These are phyloP conservation scores for Turdus rufiventris DNA, from an alignment of 2,113 vertebrate species.

Conservation along the genomic window DNA sequence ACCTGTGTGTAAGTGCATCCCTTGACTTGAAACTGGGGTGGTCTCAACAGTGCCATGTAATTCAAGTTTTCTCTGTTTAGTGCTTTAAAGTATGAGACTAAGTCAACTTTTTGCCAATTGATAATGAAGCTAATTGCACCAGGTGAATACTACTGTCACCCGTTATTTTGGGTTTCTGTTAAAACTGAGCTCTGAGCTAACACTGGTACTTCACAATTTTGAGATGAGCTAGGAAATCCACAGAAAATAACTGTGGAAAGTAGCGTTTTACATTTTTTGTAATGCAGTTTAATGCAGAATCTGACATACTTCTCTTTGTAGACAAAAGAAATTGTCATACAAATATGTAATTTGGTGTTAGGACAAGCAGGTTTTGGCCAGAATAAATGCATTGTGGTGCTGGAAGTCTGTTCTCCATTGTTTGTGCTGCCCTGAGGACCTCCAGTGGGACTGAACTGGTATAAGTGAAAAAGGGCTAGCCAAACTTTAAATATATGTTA, in stretches of 20 bases:
- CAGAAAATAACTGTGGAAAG: neutral
- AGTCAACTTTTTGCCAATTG: neutral
- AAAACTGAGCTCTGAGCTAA: neutral
- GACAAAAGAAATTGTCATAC: neutral
- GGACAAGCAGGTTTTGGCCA: neutral
- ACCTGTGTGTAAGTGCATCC: neutral
- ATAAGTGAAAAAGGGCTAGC: neutral
- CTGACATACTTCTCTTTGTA: neutral
- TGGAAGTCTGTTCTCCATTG: neutral
- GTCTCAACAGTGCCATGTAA: neutral
- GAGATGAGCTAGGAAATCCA: neutral
- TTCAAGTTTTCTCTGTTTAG: neutral
- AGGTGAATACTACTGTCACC: neutral
- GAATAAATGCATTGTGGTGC: neutral
- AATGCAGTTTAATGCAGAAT: neutral
- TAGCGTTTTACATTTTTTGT: neutral
- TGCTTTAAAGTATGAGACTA: neutral
- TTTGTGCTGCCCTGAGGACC: constrained; percentile 25
- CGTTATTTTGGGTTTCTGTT: neutral
- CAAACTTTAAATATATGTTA: constrained; percentile 37
- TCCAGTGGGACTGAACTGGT: neutral
- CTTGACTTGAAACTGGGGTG: neutral
- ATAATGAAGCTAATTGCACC: neutral
- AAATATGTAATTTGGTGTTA: constrained; percentile 42
- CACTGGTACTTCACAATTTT: neutral